Evolutionary conservation across 2,888 invertebrate genomes (phyloP).

Genomic region (Acronicta leporina): DNA sequence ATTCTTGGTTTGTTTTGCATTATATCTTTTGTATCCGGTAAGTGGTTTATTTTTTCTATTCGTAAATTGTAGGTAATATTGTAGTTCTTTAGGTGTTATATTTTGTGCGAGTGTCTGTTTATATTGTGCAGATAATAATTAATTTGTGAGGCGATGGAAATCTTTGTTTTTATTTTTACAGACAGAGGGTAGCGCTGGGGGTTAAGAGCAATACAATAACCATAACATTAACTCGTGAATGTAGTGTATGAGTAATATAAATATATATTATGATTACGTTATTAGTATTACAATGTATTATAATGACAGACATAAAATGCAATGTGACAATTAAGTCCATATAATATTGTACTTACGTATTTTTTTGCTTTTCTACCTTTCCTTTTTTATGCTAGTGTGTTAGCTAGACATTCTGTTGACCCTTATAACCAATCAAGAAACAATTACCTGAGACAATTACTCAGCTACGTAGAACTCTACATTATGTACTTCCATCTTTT

Average conservation of each 20-base stretch:
- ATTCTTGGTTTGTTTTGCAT: conserved; percentile 39
- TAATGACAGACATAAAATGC: neutral
- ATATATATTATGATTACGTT: neutral
- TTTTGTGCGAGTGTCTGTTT: neutral
- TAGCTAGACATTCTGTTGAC: neutral
- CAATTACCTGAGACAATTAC: too few relatives aligned
- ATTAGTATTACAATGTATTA: neutral
- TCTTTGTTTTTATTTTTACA: neutral
- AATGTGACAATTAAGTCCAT: neutral
- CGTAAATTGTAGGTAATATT: neutral
- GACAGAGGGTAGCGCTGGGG: neutral
- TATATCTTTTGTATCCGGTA: conserved; percentile 19
- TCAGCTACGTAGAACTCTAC: too few relatives aligned
- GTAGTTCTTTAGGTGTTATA: neutral
- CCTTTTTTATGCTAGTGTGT: too few relatives aligned
- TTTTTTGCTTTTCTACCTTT: neutral
- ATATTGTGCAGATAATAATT: neutral
- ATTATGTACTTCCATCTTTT: too few relatives aligned
- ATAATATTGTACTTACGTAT: neutral
- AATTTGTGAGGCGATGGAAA: neutral
- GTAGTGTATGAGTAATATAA: too few relatives aligned
- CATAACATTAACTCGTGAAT: neutral
- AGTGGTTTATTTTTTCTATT: conserved; percentile 30
- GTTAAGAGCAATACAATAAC: neutral
- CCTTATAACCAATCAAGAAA: neutral